Evolutionary conservation across 2,113 vertebrate genomes (phyloP).

Genomic region (Lepisosteus oculatus): DNA sequence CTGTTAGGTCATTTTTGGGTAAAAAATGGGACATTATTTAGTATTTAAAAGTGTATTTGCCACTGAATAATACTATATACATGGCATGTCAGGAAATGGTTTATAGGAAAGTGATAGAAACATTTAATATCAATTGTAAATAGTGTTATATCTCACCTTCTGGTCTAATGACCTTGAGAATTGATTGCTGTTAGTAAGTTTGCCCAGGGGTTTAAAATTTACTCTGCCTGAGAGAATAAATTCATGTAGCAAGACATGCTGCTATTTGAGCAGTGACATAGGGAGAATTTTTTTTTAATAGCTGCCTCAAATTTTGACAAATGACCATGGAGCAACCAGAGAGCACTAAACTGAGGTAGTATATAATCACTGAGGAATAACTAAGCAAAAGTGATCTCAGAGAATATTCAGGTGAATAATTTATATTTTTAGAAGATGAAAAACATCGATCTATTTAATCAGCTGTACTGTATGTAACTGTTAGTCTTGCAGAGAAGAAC

Average conservation of each 20-base stretch:
- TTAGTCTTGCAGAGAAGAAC: too few species aligned
- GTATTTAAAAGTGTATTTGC: too few species aligned
- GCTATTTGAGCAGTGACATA: too few species aligned
- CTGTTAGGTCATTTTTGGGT: too few species aligned
- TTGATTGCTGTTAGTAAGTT: neutral
- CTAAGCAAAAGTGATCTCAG: neutral
- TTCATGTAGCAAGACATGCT: too few species aligned
- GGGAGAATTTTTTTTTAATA: neutral
- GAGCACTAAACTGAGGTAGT: neutral
- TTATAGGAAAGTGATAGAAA: too few species aligned
- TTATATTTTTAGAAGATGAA: too few species aligned
- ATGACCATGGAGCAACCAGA: neutral
- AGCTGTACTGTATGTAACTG: too few species aligned
- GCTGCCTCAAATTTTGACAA: neutral
- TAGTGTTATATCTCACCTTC: neutral
- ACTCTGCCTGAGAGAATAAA: neutral
- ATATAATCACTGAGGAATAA: neutral
- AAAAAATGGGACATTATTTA: too few species aligned
- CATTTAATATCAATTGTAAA: neutral
- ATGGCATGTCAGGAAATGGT: too few species aligned
- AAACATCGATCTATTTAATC: too few species aligned
- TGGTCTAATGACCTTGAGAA: neutral
- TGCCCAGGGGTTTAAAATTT: neutral
- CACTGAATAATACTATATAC: too few species aligned
- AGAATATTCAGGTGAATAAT: neutral